These are phyloP conservation scores for Jacana jacana DNA, from an alignment of 2,113 vertebrate genomes.

Conservation along the genomic window DNA sequence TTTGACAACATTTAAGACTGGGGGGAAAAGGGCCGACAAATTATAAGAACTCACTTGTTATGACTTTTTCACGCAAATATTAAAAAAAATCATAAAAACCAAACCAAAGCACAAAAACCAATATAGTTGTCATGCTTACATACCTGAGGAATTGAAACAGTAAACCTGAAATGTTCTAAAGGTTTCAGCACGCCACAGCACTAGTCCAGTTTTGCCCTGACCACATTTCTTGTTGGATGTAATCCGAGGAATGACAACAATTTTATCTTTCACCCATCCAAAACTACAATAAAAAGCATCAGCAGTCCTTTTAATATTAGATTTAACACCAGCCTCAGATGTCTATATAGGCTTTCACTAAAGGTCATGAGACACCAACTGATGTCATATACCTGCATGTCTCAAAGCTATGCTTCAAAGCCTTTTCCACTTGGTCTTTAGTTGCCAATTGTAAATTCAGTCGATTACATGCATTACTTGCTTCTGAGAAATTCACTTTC, in stretches of 20 bases:
- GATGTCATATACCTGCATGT: slow-evolving; percentile 84
- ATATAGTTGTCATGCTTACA: not conserved
- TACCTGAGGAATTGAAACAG: slow-evolving; percentile 90
- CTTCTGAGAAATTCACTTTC: slow-evolving; percentile 76
- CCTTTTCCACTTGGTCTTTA: slow-evolving; percentile 76
- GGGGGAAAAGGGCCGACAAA: not conserved
- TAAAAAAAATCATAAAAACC: not conserved
- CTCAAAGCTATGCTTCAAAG: slow-evolving; percentile 79
- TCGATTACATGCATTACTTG: slow-evolving; percentile 71
- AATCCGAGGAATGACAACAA: slow-evolving; percentile 82
- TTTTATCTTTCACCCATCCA: slow-evolving; percentile 86
- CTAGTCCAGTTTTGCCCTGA: slow-evolving; percentile 73
- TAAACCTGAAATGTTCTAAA: slow-evolving; percentile 68
- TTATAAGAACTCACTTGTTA: not conserved
- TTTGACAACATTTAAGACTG: not conserved
- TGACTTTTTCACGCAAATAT: not conserved
- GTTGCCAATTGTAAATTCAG: slow-evolving; percentile 79
- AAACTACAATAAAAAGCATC: slow-evolving; percentile 74
- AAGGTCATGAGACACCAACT: not conserved
- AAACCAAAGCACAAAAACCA: not conserved
- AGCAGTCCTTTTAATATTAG: not conserved
- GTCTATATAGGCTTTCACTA: not conserved
- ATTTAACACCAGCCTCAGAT: not conserved
- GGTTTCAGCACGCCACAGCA: slow-evolving; percentile 63
- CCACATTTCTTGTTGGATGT: slow-evolving; percentile 79